phyloP scores from a whole-genome alignment of 2,113 vertebrate species.

The Microtus ochrogaster region DNA sequence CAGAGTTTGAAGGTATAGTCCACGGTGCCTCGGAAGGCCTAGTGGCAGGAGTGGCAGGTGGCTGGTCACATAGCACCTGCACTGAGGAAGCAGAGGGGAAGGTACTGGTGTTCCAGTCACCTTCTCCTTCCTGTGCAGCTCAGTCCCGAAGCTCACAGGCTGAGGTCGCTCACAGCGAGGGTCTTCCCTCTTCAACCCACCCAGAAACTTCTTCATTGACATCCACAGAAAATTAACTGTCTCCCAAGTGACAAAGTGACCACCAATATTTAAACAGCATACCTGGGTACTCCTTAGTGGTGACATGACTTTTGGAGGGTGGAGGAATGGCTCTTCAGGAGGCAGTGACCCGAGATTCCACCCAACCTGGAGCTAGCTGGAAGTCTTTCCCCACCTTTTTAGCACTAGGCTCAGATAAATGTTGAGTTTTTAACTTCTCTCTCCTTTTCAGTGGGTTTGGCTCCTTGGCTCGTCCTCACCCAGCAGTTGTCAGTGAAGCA shows the following conservation, averaged over 20 bases:
- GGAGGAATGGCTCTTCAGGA: neutral
- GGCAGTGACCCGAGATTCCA: neutral
- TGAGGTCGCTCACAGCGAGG: neutral
- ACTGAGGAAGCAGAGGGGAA: too few species aligned
- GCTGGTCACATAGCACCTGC: neutral
- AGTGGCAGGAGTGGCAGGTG: neutral
- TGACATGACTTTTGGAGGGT: neutral
- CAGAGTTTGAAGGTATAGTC: neutral
- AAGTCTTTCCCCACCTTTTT: neutral
- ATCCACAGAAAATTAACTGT: neutral
- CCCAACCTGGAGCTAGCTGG: neutral
- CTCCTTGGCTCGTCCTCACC: neutral
- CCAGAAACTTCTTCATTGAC: neutral
- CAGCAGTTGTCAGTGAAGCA: neutral
- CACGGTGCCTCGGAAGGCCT: too few species aligned
- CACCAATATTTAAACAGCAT: neutral
- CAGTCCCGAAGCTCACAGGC: too few species aligned
- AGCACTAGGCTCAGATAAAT: neutral
- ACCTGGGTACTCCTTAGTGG: neutral
- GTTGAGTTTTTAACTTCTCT: neutral
- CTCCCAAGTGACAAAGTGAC: neutral
- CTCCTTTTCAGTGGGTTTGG: neutral
- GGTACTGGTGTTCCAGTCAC: neutral
- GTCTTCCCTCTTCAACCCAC: neutral
- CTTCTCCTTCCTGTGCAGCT: neutral